Evolutionary conservation across 2,113 vertebrate species (phyloP), one percentile per base, ranked within the genome.

Genomic region (Mustela lutreola): DNA sequence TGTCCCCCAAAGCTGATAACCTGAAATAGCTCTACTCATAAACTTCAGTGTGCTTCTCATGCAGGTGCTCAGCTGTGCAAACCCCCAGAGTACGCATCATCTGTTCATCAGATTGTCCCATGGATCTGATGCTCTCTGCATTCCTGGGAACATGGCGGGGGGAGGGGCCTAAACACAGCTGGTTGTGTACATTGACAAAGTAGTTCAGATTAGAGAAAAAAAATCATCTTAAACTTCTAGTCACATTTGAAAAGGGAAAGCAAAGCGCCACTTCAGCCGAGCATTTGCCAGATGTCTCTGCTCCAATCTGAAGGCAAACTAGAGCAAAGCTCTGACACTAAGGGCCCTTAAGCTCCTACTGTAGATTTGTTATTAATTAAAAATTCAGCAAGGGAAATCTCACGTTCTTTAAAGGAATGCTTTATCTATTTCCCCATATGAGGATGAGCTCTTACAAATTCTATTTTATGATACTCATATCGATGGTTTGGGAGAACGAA

Each of bases 311-410:
- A 91, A 95, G 82, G 97, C 94, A 93, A 98, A 97, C 65, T 98
- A 83, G 96, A 98, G 94, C 97, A 95, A 10, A 86, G 91, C 67
- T 28, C 15, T 89, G 95, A 85, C 88, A 65, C 89, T 1, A 2
- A 83, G 94, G 96, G 94, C 96, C 97, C 97, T 96, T 73, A 88
- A 96, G 97, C 97, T 94, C 95, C 50, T 86, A 28, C 91, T 36
- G 85, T 24, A 91, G 97, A 67, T 92, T 91, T 97, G 98, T 94
- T 98, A 98, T 98, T 98, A 98, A 98, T 98, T 98, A 98, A 98
- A 98, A 98, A 98, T 97, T 98, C 98, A 98, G 98, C 98, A 98
- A 98, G 98, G 98, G 98, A 98, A 98, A 98, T 98, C 98, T 98
- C 96, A 87, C 58, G 91, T 97, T 98, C 97, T 97, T 97, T 97